Percentiles rank a stretch among this genome's conserved stretches.
Conservation (phyloP, 1,140 invertebrate genomes). For the Sweltsa coloradensis region DNA sequence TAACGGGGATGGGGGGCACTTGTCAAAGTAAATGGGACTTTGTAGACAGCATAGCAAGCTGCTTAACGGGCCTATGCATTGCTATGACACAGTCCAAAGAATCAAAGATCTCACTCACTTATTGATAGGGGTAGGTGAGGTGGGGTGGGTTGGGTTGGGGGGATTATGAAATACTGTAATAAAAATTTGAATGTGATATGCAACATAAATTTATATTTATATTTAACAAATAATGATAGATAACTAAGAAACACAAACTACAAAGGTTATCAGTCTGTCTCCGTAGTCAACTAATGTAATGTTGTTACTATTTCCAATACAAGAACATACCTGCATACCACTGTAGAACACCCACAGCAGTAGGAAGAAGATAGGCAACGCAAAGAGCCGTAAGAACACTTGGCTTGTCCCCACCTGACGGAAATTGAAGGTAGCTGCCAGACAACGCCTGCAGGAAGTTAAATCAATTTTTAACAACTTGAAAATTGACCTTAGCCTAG, state of each 20-base stretch:
- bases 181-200: not conserved
- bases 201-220: not conserved
- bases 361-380: slow-evolving; percentile 63
- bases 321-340: slow-evolving; percentile 41
- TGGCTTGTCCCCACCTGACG: slow-evolving; percentile 58
- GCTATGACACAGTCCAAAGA: too few relatives aligned
- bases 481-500: not conserved
- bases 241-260: not conserved
- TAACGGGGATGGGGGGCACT: too few relatives aligned
- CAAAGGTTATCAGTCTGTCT: not conserved
- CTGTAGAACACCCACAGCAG: slow-evolving; percentile 72
- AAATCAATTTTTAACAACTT: slow-evolving; percentile 10
- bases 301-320: not conserved
- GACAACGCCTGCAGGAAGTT: slow-evolving; percentile 46
- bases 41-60: too few relatives aligned
- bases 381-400: slow-evolving; percentile 54
- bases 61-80: too few relatives aligned
- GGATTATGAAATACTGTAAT: not conserved
- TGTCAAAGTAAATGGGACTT: too few relatives aligned
- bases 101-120: too few relatives aligned
- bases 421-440: slow-evolving; percentile 63
- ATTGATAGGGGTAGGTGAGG: too few relatives aligned
- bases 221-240: not conserved
- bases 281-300: not conserved
- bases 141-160: too few relatives aligned